phyloP scores from a whole-genome alignment of 2,797 vertebrate genomes.

The Taeniopygia guttata region DNA sequence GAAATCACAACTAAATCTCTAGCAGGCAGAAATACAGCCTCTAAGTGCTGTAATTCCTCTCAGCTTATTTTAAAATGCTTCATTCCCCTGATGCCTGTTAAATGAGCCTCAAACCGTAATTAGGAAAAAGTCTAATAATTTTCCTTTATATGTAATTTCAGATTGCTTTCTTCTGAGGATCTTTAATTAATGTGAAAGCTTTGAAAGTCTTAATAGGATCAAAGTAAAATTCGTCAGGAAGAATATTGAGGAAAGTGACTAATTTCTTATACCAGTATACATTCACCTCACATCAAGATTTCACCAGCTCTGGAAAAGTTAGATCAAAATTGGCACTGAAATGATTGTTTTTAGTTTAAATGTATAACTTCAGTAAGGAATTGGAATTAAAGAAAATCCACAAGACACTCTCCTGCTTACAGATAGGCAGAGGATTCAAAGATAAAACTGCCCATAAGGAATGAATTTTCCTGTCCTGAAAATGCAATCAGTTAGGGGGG shows the following conservation, averaged over 20 bases:
- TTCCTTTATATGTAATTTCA: neutral
- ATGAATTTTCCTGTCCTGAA: neutral
- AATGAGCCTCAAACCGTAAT: neutral
- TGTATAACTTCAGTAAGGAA: neutral
- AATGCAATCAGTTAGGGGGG: neutral
- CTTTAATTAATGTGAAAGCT: neutral
- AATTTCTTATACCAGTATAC: neutral
- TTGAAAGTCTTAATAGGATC: neutral
- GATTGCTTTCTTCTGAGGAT: neutral
- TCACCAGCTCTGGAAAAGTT: neutral
- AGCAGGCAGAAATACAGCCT: neutral
- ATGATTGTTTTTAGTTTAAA: neutral
- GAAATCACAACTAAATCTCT: neutral
- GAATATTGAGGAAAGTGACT: neutral
- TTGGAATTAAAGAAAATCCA: neutral
- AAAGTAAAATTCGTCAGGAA: neutral
- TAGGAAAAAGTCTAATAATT: neutral
- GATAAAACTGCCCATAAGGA: neutral
- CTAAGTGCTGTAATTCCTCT: neutral
- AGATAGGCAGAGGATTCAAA: neutral
- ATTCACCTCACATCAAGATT: neutral
- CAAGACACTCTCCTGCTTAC: neutral
- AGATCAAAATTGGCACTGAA: neutral
- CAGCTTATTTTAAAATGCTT: neutral
- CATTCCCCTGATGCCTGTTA: neutral